Evolutionary conservation across 1,140 invertebrate species (phyloP).

Genomic region (Parapsyche elsis): DNA sequence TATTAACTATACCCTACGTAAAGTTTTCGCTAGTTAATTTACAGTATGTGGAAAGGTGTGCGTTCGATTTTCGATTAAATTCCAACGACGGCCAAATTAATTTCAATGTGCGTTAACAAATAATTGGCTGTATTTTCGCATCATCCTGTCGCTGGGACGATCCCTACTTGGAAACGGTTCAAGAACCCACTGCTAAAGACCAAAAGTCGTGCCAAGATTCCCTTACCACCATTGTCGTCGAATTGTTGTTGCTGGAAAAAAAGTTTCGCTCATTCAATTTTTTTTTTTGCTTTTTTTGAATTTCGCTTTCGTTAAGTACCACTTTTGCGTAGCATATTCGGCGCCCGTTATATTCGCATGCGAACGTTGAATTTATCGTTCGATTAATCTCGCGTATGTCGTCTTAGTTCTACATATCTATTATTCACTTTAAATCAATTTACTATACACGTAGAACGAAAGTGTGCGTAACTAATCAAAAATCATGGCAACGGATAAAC

Average conservation of each 20-base stretch:
- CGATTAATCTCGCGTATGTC: too few relatives aligned
- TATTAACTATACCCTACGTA: neutral
- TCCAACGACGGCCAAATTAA: neutral
- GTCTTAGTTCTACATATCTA: too few relatives aligned
- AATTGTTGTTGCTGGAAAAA: conserved; percentile 6
- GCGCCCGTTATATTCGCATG: too few relatives aligned
- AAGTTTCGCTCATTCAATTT: neutral
- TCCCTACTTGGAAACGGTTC: conserved; percentile 29
- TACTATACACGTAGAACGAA: too few relatives aligned
- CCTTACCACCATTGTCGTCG: neutral
- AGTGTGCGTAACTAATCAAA: too few relatives aligned
- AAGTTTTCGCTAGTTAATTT: neutral
- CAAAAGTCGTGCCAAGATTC: conserved; percentile 28
- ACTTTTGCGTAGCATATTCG: conserved; percentile 9
- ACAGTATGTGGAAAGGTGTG: too few relatives aligned
- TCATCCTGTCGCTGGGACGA: neutral
- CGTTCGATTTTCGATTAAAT: too few relatives aligned
- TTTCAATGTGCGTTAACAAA: neutral
- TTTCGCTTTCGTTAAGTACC: neutral
- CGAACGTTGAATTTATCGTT: too few relatives aligned
- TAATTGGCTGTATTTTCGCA: neutral
- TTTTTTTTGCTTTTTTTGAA: too few relatives aligned
- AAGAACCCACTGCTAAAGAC: conserved; percentile 11
- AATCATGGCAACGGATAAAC: too few relatives aligned
- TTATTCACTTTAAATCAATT: too few relatives aligned